These are phyloP conservation scores for Ophioninae sp. DNA, from an alignment of 2,888 invertebrate genomes.

Conservation along the genomic window DNA sequence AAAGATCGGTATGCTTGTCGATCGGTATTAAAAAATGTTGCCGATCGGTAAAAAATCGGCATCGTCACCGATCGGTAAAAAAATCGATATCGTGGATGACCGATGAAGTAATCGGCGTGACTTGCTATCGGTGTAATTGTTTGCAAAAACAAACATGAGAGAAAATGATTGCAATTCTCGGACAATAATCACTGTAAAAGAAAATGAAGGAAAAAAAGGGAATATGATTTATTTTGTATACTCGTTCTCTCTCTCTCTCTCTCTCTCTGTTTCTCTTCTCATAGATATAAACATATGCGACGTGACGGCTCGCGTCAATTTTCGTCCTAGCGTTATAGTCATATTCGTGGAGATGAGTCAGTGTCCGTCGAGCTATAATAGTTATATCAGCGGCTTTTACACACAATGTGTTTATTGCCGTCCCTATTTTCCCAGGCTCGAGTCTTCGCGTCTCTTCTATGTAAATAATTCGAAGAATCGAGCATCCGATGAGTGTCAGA, in stretches of 20 bases:
- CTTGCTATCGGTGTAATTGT: slow-evolving; percentile 6
- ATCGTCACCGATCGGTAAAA: too few relatives aligned
- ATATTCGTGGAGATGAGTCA: slow-evolving; percentile 20
- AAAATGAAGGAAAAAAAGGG: neutral
- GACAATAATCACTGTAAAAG: slow-evolving; percentile 40
- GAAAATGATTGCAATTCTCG: slow-evolving; percentile 32
- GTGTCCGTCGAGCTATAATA: slow-evolving; percentile 34
- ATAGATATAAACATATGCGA: neutral
- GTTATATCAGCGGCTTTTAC: neutral
- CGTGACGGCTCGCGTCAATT: neutral
- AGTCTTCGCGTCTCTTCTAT: neutral
- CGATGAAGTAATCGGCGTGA: neutral
- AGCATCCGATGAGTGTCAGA: neutral
- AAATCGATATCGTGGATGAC: too few relatives aligned
- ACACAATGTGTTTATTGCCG: neutral
- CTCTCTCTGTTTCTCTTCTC: neutral
- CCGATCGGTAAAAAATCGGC: too few relatives aligned
- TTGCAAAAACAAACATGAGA: neutral
- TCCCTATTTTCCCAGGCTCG: slow-evolving; percentile 7
- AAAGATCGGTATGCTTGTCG: too few relatives aligned
- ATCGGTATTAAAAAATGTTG: too few relatives aligned
- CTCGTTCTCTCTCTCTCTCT: neutral
- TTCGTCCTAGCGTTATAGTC: slow-evolving; percentile 20
- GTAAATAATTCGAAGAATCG: slow-evolving; percentile 9
- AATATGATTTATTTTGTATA: slow-evolving; percentile 32